phyloP scores from a whole-genome alignment of 2,113 vertebrate species.

The Heptranchias perlo region DNA sequence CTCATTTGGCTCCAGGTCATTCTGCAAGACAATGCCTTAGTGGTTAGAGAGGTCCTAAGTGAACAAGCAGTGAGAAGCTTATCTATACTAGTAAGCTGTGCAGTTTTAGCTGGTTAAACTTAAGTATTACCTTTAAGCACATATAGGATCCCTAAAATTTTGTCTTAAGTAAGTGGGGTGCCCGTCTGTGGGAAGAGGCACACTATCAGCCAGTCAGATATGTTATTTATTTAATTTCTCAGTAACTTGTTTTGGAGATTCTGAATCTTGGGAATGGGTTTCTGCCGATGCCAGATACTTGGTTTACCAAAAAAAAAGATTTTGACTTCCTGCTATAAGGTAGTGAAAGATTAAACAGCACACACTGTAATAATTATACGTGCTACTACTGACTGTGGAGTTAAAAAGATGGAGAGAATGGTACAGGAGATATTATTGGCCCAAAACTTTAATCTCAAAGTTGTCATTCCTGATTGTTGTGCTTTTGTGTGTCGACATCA shows the following conservation, averaged over 20 bases:
- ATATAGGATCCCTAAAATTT: not conserved
- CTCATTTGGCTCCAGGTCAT: not conserved
- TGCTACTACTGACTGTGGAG: not conserved
- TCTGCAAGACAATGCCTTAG: not conserved
- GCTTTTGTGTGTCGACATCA: not conserved
- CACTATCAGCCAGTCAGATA: not conserved
- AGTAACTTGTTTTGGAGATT: not conserved
- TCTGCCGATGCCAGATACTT: not conserved
- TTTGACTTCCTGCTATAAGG: not conserved
- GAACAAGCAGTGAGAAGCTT: not conserved
- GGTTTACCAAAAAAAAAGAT: not conserved
- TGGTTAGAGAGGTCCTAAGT: not conserved
- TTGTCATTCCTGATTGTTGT: not conserved
- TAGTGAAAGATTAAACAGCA: not conserved
- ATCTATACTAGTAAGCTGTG: not conserved
- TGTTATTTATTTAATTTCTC: not conserved
- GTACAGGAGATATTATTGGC: not conserved
- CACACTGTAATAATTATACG: not conserved
- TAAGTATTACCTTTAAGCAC: not conserved
- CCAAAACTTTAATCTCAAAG: not conserved
- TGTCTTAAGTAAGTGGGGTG: not conserved
- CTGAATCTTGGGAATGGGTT: not conserved
- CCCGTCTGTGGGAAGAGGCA: not conserved
- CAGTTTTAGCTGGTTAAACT: not conserved
- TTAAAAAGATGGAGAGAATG: not conserved